phyloP scores from a whole-genome alignment of 2,888 invertebrate genomes.

The Ophion ellenae region DNA sequence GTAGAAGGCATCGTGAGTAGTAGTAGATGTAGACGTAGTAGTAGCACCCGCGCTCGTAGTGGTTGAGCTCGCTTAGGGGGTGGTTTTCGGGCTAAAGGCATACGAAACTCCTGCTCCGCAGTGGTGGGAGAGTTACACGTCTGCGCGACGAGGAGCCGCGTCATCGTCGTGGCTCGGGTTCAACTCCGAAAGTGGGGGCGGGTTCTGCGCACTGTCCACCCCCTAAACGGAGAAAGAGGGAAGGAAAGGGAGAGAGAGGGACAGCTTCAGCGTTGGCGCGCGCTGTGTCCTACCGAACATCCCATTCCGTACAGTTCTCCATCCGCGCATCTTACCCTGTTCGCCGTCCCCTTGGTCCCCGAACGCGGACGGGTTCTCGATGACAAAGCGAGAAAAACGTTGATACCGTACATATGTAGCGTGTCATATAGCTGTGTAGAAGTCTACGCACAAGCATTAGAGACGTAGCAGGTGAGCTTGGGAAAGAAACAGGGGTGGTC shows the following conservation, averaged over 20 bases:
- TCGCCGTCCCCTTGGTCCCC: conserved; percentile 54
- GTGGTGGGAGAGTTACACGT: conserved; percentile 57
- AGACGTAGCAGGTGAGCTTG: conserved; percentile 27
- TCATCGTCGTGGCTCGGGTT: conserved; percentile 69
- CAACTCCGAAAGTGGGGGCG: conserved; percentile 81
- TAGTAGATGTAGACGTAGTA: conserved; percentile 40
- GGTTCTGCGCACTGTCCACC: conserved; percentile 83
- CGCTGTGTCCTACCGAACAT: conserved; percentile 72
- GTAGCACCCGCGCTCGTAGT: conserved; percentile 40
- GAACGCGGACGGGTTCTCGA: not conserved
- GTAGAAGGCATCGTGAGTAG: conserved; percentile 33
- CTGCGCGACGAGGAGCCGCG: conserved; percentile 63
- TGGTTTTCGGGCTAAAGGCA: conserved; percentile 78
- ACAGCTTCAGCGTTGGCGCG: conserved; percentile 65
- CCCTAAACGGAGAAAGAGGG: conserved; percentile 70
- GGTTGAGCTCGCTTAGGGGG: conserved; percentile 71
- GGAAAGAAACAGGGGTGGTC: conserved; percentile 56
- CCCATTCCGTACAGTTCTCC: conserved; percentile 57
- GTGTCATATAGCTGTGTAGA: conserved; percentile 29
- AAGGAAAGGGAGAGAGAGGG: conserved; percentile 41
- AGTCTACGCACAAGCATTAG: conserved; percentile 22
- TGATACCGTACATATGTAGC: not conserved
- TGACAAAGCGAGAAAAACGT: conserved; percentile 51
- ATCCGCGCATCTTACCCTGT: conserved; percentile 60
- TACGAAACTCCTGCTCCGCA: conserved; percentile 73